Evolutionary conservation across 2,113 vertebrate genomes (phyloP), one percentile per base, ranked within the genome.

Genomic region (Zosterops pallidus): DNA sequence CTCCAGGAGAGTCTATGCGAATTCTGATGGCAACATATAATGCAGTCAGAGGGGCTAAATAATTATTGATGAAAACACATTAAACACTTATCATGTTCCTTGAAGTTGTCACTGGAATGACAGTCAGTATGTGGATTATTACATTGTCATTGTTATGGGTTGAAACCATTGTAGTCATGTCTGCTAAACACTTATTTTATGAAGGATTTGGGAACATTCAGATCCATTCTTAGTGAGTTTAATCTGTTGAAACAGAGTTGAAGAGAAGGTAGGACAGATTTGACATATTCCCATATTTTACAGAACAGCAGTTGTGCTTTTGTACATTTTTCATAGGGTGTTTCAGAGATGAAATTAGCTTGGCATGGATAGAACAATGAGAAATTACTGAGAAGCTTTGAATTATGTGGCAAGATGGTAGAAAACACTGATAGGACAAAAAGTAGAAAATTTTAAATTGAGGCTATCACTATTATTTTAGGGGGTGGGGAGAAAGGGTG

Each of bases 41-140:
- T 47, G 39, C 18, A 86, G 53, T 83, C 46, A 81, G 37, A 49
- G 14, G 3, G 31, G n/a, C 59, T 72, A 83, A 74, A 67, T 65
- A 60, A 56, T 49, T 39, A 62, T 52, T 82, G 42, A 57, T 70
- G 46, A 78, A n/a, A 87, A 83, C 29, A 91, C 25, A 37, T 49
- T 50, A 53, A 21, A n/a, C 14, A 79, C 20, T 78, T 85, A 25
- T 62, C 69, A 19, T 57, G 65, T 78, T 86, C 52, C 52, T 46
- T 47, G 21, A 82, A 67, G 47, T 59, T 75, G 56, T 75, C 80
- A 76, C 23, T 71, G 56, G 44, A 87, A 41, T 55, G 17, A 56
- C 46, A 87, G 64, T 37, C 69, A 78, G 23, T 56, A 29, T 65
- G 57, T 35, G 33, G 65, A 78, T 93, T 82, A 78, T 87, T 59